Evolutionary conservation across 2,113 vertebrate species (phyloP).

Genomic region (Myrmecobius fasciatus): DNA sequence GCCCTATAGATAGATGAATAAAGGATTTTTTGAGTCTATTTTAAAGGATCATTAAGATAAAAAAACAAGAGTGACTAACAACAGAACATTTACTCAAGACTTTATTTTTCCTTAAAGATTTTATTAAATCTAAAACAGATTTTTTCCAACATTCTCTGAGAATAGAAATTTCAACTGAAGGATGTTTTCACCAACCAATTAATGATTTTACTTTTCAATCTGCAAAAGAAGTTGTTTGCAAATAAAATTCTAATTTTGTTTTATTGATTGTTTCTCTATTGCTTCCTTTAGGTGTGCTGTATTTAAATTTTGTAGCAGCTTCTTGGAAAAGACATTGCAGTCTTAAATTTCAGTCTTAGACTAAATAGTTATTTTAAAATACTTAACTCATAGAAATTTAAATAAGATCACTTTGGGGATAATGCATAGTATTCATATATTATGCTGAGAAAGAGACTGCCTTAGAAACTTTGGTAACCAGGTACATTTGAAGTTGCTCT

Average conservation of each 20-base stretch:
- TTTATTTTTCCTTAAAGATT: background rate
- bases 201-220: background rate
- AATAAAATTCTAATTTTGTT: constrained; percentile 36
- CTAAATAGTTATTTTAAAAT: background rate
- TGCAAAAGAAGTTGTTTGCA: constrained; percentile 14
- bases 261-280: constrained; percentile 6
- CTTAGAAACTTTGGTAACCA: no score
- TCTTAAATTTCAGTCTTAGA: background rate
- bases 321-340: constrained; percentile 36
- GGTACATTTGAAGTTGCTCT: no score
- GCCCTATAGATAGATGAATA: background rate
- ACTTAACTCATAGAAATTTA: background rate
- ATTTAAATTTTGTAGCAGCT: background rate
- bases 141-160: background rate
- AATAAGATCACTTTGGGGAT: background rate
- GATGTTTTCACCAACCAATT: background rate
- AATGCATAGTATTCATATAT: background rate
- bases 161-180: background rate
- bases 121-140: background rate
- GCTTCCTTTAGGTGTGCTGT: background rate
- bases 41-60: background rate
- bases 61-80: background rate
- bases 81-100: background rate
- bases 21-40: constrained; percentile 1
- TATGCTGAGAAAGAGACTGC: background rate